These are phyloP conservation scores for Falco naumanni DNA, from an alignment of 2,797 vertebrate species.

Conservation along the genomic window DNA sequence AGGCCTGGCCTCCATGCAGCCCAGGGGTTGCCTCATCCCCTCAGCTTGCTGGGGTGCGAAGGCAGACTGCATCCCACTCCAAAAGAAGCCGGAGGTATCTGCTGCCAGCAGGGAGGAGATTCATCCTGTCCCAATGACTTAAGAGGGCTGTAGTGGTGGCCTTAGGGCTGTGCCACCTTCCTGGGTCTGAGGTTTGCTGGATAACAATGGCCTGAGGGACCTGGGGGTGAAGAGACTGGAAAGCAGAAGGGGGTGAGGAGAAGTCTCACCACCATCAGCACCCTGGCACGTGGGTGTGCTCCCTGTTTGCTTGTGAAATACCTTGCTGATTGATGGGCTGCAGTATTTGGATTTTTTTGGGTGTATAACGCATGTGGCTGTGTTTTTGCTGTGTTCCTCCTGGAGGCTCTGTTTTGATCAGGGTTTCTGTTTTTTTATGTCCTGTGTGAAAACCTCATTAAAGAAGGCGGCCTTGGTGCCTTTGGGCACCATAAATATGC, in stretches of 20 bases:
- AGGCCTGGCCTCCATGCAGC: not conserved
- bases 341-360: not conserved
- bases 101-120: accelerated
- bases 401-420: slow-evolving; percentile 12
- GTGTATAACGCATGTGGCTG: not conserved
- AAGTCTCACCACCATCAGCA: accelerated
- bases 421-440: slow-evolving; percentile 8
- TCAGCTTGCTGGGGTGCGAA: accelerated
- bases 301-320: not conserved
- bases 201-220: accelerated
- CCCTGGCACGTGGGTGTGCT: not conserved
- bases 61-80: not conserved
- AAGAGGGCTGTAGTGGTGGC: accelerated
- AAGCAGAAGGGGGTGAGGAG: not conserved
- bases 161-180: accelerated
- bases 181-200: not conserved
- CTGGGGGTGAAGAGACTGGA: accelerated
- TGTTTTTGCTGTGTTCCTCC: not conserved
- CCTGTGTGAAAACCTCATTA: slow-evolving; percentile 10
- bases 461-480: not conserved
- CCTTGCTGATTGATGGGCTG: not conserved
- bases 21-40: not conserved
- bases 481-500: not conserved
- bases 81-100: accelerated
- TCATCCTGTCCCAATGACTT: accelerated